Conservation (phyloP, 2,797 vertebrate genomes). For the Chanos chanos region DNA sequence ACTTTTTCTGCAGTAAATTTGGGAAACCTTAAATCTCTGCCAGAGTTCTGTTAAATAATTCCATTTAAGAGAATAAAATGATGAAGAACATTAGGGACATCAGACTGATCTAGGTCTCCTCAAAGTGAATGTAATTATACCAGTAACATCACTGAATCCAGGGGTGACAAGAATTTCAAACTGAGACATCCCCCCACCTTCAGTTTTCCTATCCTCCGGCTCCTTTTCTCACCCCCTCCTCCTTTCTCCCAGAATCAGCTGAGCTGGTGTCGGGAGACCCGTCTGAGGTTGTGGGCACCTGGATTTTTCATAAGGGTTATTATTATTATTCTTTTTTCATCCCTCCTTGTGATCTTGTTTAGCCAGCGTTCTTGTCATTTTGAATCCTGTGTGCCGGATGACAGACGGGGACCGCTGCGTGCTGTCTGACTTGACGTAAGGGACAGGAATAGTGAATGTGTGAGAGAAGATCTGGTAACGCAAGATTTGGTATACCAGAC, state of each 20-base stretch:
- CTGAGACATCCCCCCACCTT: neutral
- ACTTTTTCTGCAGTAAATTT: too few relatives aligned
- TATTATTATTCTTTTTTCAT: constrained; percentile 21
- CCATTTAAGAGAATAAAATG: constrained; percentile 1
- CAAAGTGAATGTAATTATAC: constrained; percentile 67
- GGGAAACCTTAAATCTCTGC: too few relatives aligned
- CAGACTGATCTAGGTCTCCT: constrained; percentile 31
- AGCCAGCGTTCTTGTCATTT: constrained; percentile 20
- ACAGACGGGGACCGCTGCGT: too few relatives aligned
- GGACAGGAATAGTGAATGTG: too few relatives aligned
- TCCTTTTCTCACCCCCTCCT: neutral
- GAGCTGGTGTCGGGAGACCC: neutral
- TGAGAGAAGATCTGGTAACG: too few relatives aligned
- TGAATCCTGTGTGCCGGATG: constrained; percentile 21
- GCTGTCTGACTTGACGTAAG: constrained; percentile 6
- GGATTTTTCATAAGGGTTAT: too few relatives aligned
- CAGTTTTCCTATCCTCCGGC: neutral
- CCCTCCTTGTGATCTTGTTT: constrained; percentile 25
- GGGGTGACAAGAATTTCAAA: neutral
- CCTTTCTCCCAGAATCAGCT: neutral
- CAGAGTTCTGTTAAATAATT: too few relatives aligned
- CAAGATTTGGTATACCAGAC: too few relatives aligned
- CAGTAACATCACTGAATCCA: constrained; percentile 52
- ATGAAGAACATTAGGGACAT: too few relatives aligned
- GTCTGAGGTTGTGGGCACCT: neutral